phyloP scores from a whole-genome alignment of 2,113 vertebrate species.

The Pterocles burchelli region DNA sequence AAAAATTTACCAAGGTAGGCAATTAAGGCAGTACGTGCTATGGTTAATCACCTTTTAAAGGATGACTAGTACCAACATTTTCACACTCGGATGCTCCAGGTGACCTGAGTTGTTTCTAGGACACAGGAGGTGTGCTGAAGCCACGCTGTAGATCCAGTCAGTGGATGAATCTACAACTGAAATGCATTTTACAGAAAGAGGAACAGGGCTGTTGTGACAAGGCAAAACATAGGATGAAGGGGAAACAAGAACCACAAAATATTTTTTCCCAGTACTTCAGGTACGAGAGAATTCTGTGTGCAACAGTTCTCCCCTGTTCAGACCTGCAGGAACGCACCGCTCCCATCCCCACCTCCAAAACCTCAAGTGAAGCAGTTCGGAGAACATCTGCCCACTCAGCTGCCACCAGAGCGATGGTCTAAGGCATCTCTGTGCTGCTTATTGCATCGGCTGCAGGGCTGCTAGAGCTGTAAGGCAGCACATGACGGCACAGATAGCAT shows the following conservation, averaged over 20 bases:
- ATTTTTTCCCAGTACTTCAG: neutral
- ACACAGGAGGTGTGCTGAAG: neutral
- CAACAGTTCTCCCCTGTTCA: fast-evolving
- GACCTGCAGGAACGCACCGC: neutral
- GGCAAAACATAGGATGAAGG: neutral
- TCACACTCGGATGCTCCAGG: neutral
- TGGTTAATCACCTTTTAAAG: neutral
- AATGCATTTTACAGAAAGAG: neutral
- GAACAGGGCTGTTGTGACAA: neutral
- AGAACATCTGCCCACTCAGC: neutral
- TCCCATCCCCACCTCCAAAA: neutral
- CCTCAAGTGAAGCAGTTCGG: neutral
- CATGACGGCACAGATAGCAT: neutral
- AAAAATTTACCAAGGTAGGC: neutral
- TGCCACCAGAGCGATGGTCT: neutral
- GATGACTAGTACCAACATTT: neutral
- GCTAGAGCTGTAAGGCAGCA: neutral
- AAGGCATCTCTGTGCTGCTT: neutral
- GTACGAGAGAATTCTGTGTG: neutral
- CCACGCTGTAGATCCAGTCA: neutral
- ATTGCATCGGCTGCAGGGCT: neutral
- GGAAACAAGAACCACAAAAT: neutral
- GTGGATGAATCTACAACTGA: neutral
- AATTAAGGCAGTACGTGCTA: neutral
- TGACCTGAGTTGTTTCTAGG: neutral